Evolutionary conservation across 1,140 invertebrate genomes (phyloP).

Genomic region (Mercenaria mercenaria): DNA sequence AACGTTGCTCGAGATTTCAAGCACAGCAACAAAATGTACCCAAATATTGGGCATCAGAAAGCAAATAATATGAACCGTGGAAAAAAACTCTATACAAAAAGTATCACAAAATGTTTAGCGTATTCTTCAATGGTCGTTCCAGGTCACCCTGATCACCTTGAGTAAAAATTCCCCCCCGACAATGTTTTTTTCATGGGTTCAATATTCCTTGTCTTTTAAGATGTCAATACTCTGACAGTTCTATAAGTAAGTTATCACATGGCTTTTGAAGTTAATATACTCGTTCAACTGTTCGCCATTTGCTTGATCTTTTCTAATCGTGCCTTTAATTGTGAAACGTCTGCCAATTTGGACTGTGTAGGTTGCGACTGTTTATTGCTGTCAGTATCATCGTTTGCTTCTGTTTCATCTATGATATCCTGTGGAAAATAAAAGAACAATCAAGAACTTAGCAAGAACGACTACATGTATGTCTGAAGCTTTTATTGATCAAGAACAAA

Average conservation of each 20-base stretch:
- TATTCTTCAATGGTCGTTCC: not conserved
- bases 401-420: not conserved
- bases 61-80: not conserved
- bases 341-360: constrained; percentile 57
- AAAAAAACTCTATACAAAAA: not conserved
- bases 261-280: not conserved
- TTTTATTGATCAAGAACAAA: too few relatives aligned
- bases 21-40: not conserved
- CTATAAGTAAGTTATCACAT: not conserved
- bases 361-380: not conserved
- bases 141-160: not conserved
- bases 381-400: not conserved
- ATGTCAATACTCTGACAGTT: not conserved
- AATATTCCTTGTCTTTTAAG: not conserved
- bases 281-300: constrained; percentile 76
- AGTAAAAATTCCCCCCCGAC: too few relatives aligned
- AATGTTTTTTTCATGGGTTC: not conserved
- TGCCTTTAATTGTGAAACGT: constrained; percentile 79
- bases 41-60: not conserved
- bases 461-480: too few relatives aligned
- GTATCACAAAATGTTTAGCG: not conserved
- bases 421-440: not conserved
- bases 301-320: constrained; percentile 81
- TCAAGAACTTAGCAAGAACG: too few relatives aligned
- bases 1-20: not conserved